These are phyloP conservation scores for Mesoclemmys tuberculata DNA, from an alignment of 2,113 vertebrate species.

Conservation along the genomic window DNA sequence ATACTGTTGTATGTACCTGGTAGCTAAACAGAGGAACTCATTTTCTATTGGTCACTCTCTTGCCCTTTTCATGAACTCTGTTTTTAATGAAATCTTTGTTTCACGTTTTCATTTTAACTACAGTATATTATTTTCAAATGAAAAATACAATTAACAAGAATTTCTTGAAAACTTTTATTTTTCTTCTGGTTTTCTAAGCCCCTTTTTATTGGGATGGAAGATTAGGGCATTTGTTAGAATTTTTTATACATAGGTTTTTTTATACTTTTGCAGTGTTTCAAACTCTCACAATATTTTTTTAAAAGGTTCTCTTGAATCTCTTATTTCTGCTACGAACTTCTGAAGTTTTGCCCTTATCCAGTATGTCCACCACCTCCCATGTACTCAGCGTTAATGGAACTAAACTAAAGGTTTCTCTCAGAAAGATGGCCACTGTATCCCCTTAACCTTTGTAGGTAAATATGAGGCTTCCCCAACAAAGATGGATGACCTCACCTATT, in stretches of 20 bases:
- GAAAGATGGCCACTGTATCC: not conserved
- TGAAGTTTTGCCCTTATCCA: not conserved
- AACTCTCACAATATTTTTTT: no score
- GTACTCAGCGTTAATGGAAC: not conserved
- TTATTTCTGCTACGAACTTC: not conserved
- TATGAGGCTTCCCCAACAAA: not conserved
- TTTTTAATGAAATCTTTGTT: fast-evolving
- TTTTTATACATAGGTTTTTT: no score
- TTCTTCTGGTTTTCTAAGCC: not conserved
- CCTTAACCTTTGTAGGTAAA: not conserved
- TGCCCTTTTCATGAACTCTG: not conserved
- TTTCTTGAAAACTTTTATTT: not conserved
- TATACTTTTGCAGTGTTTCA: no score
- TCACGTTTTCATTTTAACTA: not conserved
- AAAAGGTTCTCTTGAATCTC: not conserved
- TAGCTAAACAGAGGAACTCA: not conserved
- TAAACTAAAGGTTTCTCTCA: not conserved
- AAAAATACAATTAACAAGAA: not conserved
- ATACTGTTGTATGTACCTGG: not conserved
- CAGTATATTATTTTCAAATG: not conserved
- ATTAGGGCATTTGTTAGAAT: not conserved
- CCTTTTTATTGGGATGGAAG: not conserved
- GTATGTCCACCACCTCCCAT: not conserved
- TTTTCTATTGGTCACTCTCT: not conserved
- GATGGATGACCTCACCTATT: not conserved